phyloP scores from a whole-genome alignment of 2,113 vertebrate genomes.

The Cairina moschata region DNA sequence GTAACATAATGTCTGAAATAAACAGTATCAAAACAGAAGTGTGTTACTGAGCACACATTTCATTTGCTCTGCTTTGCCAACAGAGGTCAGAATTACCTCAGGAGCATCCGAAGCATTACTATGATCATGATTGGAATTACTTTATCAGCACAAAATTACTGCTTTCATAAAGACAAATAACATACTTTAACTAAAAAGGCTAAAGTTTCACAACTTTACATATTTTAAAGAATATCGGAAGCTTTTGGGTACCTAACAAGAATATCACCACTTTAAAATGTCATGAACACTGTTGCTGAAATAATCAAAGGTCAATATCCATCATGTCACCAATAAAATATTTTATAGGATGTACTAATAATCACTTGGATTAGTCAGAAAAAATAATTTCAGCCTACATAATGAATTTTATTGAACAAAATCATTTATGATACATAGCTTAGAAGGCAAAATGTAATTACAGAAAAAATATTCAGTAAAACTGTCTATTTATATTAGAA shows the following conservation, averaged over 20 bases:
- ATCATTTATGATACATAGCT: not conserved
- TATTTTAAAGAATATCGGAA: not conserved
- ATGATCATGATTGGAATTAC: not conserved
- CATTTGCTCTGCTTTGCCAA: slow-evolving; percentile 55
- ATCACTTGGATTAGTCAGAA: not conserved
- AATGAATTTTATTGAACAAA: not conserved
- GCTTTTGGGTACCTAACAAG: not conserved
- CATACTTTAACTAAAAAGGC: not conserved
- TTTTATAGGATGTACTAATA: not conserved
- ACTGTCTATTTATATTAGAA: slow-evolving; percentile 19
- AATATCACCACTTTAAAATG: not conserved
- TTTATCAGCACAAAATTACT: not conserved
- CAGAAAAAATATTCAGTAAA: slow-evolving; percentile 13
- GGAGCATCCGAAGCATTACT: slow-evolving; percentile 17
- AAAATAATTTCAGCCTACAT: not conserved
- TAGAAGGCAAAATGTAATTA: slow-evolving; percentile 8
- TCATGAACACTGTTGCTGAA: not conserved
- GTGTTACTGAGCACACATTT: not conserved
- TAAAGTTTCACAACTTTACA: not conserved
- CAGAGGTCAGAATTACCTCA: slow-evolving; percentile 60
- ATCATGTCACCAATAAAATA: not conserved
- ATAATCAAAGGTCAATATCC: not conserved
- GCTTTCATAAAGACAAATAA: not conserved
- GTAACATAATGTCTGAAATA: not conserved
- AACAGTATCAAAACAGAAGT: not conserved